phyloP scores from a whole-genome alignment of 2,113 vertebrate genomes.

The Alethe castanea region DNA sequence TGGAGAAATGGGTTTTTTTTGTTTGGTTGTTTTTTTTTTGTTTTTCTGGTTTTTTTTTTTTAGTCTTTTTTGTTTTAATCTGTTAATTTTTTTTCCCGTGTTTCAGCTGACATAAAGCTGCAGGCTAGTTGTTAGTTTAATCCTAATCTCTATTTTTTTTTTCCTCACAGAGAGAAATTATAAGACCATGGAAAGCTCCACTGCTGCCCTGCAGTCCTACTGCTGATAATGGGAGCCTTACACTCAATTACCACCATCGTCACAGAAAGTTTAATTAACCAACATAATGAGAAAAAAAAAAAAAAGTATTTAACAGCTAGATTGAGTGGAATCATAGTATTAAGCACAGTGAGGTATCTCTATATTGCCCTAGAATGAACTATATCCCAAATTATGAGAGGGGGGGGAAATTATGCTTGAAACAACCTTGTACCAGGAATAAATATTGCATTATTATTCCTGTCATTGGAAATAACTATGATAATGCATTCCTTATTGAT shows the following conservation, averaged over 20 bases:
- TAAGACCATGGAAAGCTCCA: not conserved
- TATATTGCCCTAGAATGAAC: not conserved
- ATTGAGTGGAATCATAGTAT: not conserved
- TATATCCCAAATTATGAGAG: not conserved
- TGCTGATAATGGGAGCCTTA: not conserved
- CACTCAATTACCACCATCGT: constrained; percentile 15
- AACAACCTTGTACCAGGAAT: constrained; percentile 38
- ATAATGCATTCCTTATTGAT: constrained; percentile 69
- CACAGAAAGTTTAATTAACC: constrained; percentile 51
- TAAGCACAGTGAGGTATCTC: not conserved
- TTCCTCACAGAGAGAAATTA: not conserved
- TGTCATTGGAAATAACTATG: constrained; percentile 56
- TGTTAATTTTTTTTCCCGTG: fast-evolving
- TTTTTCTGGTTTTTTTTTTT: no score
- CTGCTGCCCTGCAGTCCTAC: not conserved
- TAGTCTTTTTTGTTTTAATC: not conserved
- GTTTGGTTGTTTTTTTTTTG: not conserved
- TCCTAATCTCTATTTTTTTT: not conserved
- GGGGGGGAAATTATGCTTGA: not conserved
- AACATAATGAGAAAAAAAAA: not conserved
- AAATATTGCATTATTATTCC: constrained; percentile 53
- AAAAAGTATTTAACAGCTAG: not conserved
- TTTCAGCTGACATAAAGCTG: not conserved
- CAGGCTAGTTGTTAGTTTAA: not conserved
- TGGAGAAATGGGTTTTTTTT: not conserved